Evolutionary conservation across 2,113 vertebrate species (phyloP).

Genomic region (Onychorhynchus coronatus): DNA sequence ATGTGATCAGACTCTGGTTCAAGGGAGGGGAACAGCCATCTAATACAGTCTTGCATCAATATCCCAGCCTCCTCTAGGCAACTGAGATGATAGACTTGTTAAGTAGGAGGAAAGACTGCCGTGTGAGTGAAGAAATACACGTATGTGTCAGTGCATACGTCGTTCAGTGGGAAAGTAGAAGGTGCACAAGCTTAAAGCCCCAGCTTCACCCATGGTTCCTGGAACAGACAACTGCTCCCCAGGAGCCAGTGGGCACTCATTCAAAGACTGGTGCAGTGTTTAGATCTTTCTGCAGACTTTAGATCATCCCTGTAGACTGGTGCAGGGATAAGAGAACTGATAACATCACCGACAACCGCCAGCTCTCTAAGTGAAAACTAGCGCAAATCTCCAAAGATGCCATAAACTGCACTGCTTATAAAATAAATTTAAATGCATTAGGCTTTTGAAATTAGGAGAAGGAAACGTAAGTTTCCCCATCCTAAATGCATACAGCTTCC

Average conservation of each 20-base stretch:
- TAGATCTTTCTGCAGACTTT: too few relatives aligned
- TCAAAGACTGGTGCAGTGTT: neutral
- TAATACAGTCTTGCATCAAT: neutral
- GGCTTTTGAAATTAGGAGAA: neutral
- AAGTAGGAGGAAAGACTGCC: neutral
- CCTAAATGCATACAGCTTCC: neutral
- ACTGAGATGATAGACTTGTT: neutral
- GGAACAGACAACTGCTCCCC: neutral
- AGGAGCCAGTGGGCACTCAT: neutral
- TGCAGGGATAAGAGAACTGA: neutral
- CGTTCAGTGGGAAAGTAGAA: neutral
- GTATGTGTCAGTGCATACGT: accelerated
- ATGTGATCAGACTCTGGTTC: constrained; percentile 32
- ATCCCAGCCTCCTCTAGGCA: constrained; percentile 31
- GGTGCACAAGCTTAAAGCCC: neutral
- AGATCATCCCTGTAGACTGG: too few relatives aligned
- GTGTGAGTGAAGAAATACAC: neutral
- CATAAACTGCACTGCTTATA: accelerated
- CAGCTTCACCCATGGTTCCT: neutral
- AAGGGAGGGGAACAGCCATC: neutral
- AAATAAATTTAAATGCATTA: neutral
- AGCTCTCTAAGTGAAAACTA: neutral
- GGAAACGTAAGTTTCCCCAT: neutral
- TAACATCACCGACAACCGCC: neutral
- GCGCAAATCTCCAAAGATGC: neutral